Conservation (phyloP, 1,140 invertebrate genomes). For the Luehdorfia chinensis region DNA sequence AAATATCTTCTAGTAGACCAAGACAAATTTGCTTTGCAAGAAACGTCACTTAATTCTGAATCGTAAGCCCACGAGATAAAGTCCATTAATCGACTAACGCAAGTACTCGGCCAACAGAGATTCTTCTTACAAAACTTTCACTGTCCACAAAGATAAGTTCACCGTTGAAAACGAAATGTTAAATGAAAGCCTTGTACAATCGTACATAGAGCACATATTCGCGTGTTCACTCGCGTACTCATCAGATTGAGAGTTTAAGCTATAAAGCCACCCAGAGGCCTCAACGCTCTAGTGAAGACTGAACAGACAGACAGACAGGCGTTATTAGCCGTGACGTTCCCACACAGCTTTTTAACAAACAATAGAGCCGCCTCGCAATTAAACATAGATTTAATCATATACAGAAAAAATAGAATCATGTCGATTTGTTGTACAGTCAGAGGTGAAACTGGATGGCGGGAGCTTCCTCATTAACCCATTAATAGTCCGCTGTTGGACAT, state of each 20-base stretch:
- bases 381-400: conserved; percentile 2
- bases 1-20: no score
- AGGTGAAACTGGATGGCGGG: background rate
- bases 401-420: conserved; percentile 5
- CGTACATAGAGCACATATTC: background rate
- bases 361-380: conserved; percentile 3
- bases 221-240: background rate
- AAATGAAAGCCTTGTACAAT: conserved; percentile 1
- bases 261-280: background rate
- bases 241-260: background rate
- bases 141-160: conserved; percentile 3
- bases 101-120: no score
- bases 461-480: no score
- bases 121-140: conserved; percentile 6
- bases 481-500: no score
- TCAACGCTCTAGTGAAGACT: background rate
- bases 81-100: no score
- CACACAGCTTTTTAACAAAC: conserved; percentile 6
- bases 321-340: background rate
- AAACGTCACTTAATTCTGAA: no score
- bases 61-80: no score
- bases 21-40: no score
- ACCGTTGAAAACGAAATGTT: background rate
- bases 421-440: background rate
- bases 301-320: background rate